Base-by-base conservation (phyloP, 2,888 invertebrate genomes). In the Rhimphoctona megacephalus region DNA sequence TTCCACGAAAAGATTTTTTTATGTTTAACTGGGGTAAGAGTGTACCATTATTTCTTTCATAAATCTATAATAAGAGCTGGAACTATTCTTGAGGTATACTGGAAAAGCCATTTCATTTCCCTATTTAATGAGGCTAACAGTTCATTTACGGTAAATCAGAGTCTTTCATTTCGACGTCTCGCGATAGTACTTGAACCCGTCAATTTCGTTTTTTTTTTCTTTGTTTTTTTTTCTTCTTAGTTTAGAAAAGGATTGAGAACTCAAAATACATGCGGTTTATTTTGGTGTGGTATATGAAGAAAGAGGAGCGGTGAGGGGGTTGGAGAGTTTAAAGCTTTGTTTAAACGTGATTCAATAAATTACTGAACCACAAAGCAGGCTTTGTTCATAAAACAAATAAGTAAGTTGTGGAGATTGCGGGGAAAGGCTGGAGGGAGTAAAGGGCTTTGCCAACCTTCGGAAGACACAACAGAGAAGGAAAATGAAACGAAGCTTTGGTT, bases 371-470 rank as follows among this genome's bases (percentile, higher is more conserved):
- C 39, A 39, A 52, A 70, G 52, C 64, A 19, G 19, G 86, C 72
- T 82, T 87, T 87, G 84, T 87, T 64, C 82, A 76, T 72, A 36
- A 87, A 85, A 85, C 87, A 85, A 87, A 82, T 84, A 86, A 81
- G 79, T 76, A 85, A 87, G 76, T 82, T 52, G 66, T 25, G 61
- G 54, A 77, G 57, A 49, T 43, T 22, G 69, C 36, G 9, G 33
- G 25, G 49, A n/a, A 30, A 33, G 25, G 49, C 46, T 49, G 22
- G n/a, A 61, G 25, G 66, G 25, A 66, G 72, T 64, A 72, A 72
- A 70, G 61, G 57, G 72, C 49, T 33, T 46, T 43, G 39, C n/a
- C 57, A 43, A n/a, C n/a, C 46, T 43, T n/a, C 25, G n/a, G 49
- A 22, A 64, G 19, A 11, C n/a, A 66, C 61, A 4, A 49, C 46